Conservation (phyloP, 2,888 invertebrate genomes). For the Malacosoma neustria region DNA sequence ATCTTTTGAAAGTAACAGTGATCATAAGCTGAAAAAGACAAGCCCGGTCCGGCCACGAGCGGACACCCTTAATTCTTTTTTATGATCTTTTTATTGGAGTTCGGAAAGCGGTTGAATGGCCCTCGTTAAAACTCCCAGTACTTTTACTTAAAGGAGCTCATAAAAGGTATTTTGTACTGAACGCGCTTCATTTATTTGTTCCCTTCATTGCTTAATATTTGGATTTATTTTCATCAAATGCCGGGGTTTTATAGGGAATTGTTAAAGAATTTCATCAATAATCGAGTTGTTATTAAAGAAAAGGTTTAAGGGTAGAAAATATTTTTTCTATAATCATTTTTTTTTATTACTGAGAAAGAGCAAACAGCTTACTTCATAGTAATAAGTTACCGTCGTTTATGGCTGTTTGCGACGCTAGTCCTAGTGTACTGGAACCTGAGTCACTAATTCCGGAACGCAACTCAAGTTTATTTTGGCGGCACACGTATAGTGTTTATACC, state of each 20-base stretch:
- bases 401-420: no score
- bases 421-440: no score
- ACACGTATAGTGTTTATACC: no score
- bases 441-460: no score
- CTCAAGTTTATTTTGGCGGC: no score
- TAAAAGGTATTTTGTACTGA: constrained; percentile 36
- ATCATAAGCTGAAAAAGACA: constrained; percentile 27
- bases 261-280: constrained; percentile 50
- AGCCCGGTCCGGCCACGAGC: constrained; percentile 12
- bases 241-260: constrained; percentile 14
- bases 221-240: constrained; percentile 30
- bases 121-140: constrained; percentile 58
- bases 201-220: constrained; percentile 52
- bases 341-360: no score
- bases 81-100: constrained; percentile 61
- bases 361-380: no score
- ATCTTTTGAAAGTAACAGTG: constrained; percentile 2
- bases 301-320: constrained; percentile 36
- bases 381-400: no score
- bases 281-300: constrained; percentile 47
- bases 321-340: no score
- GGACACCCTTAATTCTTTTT: constrained; percentile 49
- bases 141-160: constrained; percentile 36
- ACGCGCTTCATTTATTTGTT: constrained; percentile 49
- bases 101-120: constrained; percentile 52